phyloP scores from a whole-genome alignment of 2,888 invertebrate genomes.

The Apamea epomidion region DNA sequence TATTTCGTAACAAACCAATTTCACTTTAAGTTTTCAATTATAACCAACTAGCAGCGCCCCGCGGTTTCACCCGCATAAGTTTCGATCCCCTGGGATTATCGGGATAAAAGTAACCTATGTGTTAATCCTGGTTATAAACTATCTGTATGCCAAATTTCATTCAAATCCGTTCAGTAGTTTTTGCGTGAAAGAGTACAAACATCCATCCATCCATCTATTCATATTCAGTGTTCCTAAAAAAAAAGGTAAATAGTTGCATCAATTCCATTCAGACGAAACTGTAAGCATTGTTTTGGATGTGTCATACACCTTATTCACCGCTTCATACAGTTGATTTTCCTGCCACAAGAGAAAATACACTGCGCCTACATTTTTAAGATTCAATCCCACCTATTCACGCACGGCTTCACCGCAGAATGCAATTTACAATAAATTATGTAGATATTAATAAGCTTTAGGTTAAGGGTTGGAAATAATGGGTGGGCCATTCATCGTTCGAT shows the following conservation, averaged over 20 bases:
- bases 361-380: conserved; percentile 64
- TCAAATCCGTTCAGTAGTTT: too few species aligned
- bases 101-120: too few species aligned
- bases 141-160: too few species aligned
- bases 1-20: background rate
- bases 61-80: too few species aligned
- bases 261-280: background rate
- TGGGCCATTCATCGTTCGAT: conserved; percentile 88
- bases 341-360: conserved; percentile 10
- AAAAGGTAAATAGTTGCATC: background rate
- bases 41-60: too few species aligned
- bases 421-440: conserved; percentile 91
- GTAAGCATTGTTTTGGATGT: background rate
- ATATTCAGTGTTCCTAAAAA: background rate
- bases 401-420: conserved; percentile 86
- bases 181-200: too few species aligned
- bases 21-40: too few species aligned
- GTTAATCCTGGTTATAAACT: too few species aligned
- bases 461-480: conserved; percentile 89
- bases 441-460: conserved; percentile 90
- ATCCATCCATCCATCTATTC: too few species aligned
- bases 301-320: background rate
- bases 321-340: background rate
- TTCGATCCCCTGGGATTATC: too few species aligned
- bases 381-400: conserved; percentile 76